Conservation (phyloP, 2,888 invertebrate genomes). For the Himalopsyche kuldschensis region DNA sequence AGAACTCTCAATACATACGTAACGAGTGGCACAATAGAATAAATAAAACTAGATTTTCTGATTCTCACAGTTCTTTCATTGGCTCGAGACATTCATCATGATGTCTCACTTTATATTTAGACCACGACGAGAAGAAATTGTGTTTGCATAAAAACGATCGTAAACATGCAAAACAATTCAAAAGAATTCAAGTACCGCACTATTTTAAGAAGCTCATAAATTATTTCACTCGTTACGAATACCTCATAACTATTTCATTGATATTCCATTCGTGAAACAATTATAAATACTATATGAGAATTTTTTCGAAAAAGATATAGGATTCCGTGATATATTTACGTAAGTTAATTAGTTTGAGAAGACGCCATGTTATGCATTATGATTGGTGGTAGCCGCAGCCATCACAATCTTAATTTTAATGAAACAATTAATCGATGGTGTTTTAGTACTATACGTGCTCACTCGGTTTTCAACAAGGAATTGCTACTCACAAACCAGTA, state of each 20-base stretch:
- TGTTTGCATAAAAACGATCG: slow-evolving; percentile 27
- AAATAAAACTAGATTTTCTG: not conserved
- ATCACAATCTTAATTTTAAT: too few species aligned
- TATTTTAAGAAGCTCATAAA: slow-evolving; percentile 18
- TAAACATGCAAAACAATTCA: slow-evolving; percentile 35
- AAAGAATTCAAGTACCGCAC: slow-evolving; percentile 32
- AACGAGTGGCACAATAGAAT: not conserved
- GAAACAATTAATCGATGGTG: too few species aligned
- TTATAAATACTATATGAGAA: too few species aligned
- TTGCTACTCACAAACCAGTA: too few species aligned
- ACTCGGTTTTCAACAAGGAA: too few species aligned
- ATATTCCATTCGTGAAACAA: not conserved
- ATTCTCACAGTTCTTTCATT: not conserved
- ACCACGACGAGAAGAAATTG: slow-evolving; percentile 23
- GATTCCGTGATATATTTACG: too few species aligned
- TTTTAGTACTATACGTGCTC: too few species aligned
- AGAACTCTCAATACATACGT: not conserved
- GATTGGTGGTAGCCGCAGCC: too few species aligned
- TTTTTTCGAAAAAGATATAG: too few species aligned
- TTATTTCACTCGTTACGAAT: slow-evolving; percentile 17
- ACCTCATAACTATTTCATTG: not conserved
- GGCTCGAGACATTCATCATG: slow-evolving; percentile 19
- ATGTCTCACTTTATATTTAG: slow-evolving; percentile 29
- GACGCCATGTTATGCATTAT: too few species aligned
- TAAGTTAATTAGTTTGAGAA: too few species aligned